Evolutionary conservation across 2,113 vertebrate species (phyloP).

Genomic region (Heterotis niloticus): DNA sequence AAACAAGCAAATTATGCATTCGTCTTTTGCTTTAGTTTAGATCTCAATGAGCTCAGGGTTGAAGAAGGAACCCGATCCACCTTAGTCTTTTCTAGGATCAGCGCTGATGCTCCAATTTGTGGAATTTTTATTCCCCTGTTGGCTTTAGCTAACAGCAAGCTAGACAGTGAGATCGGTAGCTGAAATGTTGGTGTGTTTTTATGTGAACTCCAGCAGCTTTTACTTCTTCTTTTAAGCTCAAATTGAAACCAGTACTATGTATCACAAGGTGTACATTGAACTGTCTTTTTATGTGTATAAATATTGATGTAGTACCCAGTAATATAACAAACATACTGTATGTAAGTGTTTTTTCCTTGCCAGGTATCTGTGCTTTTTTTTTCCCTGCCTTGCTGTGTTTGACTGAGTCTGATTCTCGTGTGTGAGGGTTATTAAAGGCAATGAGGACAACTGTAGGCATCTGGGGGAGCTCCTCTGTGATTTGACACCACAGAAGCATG

Average conservation of each 20-base stretch:
- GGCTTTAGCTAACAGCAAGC: no score
- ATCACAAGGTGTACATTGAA: no score
- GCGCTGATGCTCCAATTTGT: no score
- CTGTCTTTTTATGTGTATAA: neutral
- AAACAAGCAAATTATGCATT: neutral
- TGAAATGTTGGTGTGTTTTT: neutral
- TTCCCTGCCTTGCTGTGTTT: neutral
- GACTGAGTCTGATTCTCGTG: neutral
- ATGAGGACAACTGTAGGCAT: slow-evolving; percentile 8
- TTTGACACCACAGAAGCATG: neutral
- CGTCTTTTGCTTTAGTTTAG: neutral
- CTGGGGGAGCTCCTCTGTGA: neutral
- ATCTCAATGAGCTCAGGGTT: no score
- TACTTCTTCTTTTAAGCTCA: no score
- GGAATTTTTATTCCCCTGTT: no score
- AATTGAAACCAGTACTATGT: no score
- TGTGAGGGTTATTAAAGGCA: neutral
- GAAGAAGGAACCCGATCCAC: no score
- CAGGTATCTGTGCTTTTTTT: neutral
- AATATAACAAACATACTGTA: slow-evolving; percentile 6
- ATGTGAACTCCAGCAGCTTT: no score
- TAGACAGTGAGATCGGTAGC: no score
- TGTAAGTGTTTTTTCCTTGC: neutral
- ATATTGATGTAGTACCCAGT: slow-evolving; percentile 17
- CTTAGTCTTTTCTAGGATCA: no score